Conservation (phyloP, 2,797 vertebrate species). For the Paratrypauchen microcephalus region DNA sequence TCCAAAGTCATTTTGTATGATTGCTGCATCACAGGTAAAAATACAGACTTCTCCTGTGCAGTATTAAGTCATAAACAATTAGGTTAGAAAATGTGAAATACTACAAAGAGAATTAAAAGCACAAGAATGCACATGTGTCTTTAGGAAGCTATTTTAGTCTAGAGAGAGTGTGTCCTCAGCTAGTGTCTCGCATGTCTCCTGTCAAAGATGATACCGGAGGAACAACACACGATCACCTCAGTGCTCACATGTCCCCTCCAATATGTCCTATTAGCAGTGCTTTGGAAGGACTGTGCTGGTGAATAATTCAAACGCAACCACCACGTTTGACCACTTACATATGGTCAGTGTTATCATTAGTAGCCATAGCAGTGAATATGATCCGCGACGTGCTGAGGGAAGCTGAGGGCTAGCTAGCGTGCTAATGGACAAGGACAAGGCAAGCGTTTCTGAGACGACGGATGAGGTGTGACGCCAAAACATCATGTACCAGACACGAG, state of each 20-base stretch:
- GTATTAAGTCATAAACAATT: too few relatives aligned
- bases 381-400: neutral
- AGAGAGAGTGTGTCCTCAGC: neutral
- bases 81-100: too few relatives aligned
- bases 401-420: neutral
- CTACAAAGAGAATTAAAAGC: too few relatives aligned
- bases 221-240: neutral
- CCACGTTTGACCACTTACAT: conserved; percentile 1
- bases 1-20: too few relatives aligned
- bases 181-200: conserved; percentile 20
- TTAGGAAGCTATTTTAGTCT: too few relatives aligned
- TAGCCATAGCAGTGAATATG: conserved; percentile 24
- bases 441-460: neutral
- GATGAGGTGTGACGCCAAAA: neutral
- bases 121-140: too few relatives aligned
- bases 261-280: conserved; percentile 14
- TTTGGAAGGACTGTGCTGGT: conserved; percentile 12
- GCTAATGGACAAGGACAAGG: neutral
- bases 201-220: conserved; percentile 30
- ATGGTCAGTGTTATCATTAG: conserved; percentile 24
- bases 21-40: too few relatives aligned
- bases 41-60: too few relatives aligned
- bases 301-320: conserved; percentile 43
- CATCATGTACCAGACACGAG: neutral
- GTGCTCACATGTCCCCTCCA: neutral